Percentiles rank a stretch among this genome's conserved stretches.
Conservation (phyloP, 2,888 invertebrate genomes). For the Drosophila limbata region DNA sequence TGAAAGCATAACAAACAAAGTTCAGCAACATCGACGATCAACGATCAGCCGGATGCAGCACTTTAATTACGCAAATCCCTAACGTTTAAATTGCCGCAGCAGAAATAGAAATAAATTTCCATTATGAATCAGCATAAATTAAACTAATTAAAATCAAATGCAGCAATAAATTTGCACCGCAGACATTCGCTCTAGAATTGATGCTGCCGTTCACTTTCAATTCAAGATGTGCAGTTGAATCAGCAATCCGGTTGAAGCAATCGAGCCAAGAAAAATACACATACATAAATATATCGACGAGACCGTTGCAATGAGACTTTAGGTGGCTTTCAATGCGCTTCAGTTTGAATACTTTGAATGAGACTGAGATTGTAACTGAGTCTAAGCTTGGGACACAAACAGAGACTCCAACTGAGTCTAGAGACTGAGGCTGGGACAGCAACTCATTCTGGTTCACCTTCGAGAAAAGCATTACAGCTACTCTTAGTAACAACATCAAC, state of each 20-base stretch:
- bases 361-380: conserved; percentile 29
- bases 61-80: conserved; percentile 32
- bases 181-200: conserved; percentile 73
- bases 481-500: conserved; percentile 35
- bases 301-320: conserved; percentile 20
- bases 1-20: background rate
- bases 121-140: conserved; percentile 74
- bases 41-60: conserved; percentile 25
- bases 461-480: conserved; percentile 70
- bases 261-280: conserved; percentile 28
- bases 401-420: conserved; percentile 20
- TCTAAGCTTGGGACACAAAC: conserved; percentile 17
- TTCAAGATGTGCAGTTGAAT: conserved; percentile 49
- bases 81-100: conserved; percentile 9
- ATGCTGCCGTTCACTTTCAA: conserved; percentile 73
- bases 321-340: conserved; percentile 69
- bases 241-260: conserved; percentile 64
- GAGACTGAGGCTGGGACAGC: conserved; percentile 24
- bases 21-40: background rate
- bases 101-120: conserved; percentile 43
- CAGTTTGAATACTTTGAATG: conserved; percentile 48
- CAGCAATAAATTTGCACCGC: conserved; percentile 68
- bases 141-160: conserved; percentile 77
- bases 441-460: conserved; percentile 78
- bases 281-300: conserved; percentile 36